Evolutionary conservation across 1,140 invertebrate genomes (phyloP).

Genomic region (Drosophila punjabiensis): DNA sequence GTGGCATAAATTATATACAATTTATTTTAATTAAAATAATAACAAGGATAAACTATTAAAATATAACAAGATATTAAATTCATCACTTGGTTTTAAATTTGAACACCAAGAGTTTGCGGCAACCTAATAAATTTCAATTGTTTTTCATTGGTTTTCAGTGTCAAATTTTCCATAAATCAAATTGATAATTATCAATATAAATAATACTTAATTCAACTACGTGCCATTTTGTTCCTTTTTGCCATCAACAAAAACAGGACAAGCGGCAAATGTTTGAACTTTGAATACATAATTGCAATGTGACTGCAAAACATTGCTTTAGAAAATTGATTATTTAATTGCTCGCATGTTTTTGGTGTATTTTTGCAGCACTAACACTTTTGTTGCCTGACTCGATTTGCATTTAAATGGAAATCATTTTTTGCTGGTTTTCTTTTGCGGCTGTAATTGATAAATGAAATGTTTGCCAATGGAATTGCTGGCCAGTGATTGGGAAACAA

Average conservation of each 20-base stretch:
- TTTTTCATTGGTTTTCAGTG: neutral
- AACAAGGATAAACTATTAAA: no score
- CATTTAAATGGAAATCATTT: conserved; percentile 21
- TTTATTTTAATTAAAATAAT: neutral
- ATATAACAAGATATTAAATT: neutral
- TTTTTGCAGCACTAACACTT: neutral
- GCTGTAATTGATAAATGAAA: conserved; percentile 41
- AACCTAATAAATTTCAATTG: conserved; percentile 1
- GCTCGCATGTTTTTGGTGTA: conserved; percentile 10
- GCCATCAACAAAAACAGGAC: neutral
- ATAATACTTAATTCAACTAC: conserved; percentile 15
- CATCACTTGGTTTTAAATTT: neutral
- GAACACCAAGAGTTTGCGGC: neutral
- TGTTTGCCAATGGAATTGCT: conserved; percentile 20
- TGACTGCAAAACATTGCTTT: conserved; percentile 16
- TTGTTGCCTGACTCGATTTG: conserved; percentile 12
- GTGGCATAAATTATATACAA: no score
- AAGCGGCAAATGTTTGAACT: neutral
- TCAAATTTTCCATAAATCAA: conserved; percentile 6
- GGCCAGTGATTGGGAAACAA: conserved; percentile 31
- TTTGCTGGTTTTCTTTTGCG: neutral
- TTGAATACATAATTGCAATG: conserved; percentile 5
- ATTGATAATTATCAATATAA: conserved; percentile 4
- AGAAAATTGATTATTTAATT: conserved; percentile 29
- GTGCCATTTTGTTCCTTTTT: neutral